phyloP scores from a whole-genome alignment of 2,113 vertebrate species.

The Nicator chloris region DNA sequence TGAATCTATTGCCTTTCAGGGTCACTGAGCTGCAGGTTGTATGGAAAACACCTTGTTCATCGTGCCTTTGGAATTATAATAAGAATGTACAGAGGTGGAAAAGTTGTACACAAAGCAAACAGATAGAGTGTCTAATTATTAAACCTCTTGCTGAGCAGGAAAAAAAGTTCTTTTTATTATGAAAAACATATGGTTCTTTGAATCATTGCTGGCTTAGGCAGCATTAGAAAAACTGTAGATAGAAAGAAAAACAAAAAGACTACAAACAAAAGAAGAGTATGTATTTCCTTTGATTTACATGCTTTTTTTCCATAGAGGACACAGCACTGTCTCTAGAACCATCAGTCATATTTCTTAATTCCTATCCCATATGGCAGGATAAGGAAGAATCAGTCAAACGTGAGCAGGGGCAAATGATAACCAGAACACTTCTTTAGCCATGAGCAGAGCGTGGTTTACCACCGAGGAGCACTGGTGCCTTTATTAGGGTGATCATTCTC shows the following conservation, averaged over 20 bases:
- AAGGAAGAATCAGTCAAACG: background rate
- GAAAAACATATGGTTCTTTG: background rate
- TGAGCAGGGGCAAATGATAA: background rate
- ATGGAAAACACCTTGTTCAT: background rate
- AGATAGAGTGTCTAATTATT: background rate
- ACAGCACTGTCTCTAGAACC: background rate
- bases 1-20: background rate
- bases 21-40: background rate
- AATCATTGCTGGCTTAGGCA: background rate
- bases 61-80: background rate
- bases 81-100: background rate
- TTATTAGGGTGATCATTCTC: background rate
- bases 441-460: background rate
- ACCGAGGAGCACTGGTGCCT: background rate
- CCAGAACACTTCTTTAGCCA: background rate
- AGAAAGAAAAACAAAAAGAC: background rate
- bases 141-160: background rate
- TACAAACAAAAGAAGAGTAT: background rate
- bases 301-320: background rate
- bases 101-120: background rate
- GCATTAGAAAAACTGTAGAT: background rate
- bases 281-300: background rate
- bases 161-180: background rate
- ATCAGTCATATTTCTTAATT: background rate
- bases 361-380: accelerated